A percentile compares a stretch with the other conserved stretches of the same genome.
Evolutionary conservation across 2,888 invertebrate species (phyloP).

Genomic region (Nymphalis c-album): DNA sequence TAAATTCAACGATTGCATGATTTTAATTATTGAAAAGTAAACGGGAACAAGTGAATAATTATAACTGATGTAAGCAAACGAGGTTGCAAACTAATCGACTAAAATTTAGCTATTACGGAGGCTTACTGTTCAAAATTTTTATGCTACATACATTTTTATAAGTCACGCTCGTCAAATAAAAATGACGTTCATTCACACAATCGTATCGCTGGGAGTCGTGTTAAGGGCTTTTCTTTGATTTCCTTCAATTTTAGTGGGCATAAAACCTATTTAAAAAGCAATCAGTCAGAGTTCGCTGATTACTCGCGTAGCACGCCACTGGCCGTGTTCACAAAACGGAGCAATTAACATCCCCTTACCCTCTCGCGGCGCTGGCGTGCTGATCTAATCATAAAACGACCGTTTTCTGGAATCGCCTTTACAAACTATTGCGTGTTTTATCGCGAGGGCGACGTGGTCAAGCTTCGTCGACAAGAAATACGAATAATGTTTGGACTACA

Average conservation of each 20-base stretch:
- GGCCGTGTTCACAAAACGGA: constrained; percentile 81
- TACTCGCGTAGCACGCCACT: constrained; percentile 76
- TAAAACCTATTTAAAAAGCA: constrained; percentile 82
- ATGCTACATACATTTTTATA: constrained; percentile 51
- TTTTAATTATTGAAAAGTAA: constrained; percentile 36
- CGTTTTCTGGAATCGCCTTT: constrained; percentile 81
- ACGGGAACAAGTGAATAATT: constrained; percentile 31
- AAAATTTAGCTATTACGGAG: constrained; percentile 13
- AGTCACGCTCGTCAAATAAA: constrained; percentile 42
- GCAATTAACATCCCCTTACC: constrained; percentile 77
- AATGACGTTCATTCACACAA: constrained; percentile 27
- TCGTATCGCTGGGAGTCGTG: constrained; percentile 54
- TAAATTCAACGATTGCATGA: constrained; percentile 30
- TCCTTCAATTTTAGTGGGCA: constrained; percentile 77
- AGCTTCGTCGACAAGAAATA: constrained; percentile 37
- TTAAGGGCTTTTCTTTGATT: constrained; percentile 64
- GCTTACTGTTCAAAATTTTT: constrained; percentile 16
- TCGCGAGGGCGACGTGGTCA: constrained; percentile 41
- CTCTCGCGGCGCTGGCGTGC: constrained; percentile 54
- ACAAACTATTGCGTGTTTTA: constrained; percentile 76
- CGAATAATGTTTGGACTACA: constrained; percentile 34
- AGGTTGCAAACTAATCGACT: constrained; percentile 24
- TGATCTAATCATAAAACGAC: constrained; percentile 81
- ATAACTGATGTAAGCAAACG: constrained; percentile 28
- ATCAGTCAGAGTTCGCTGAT: constrained; percentile 80